Base-by-base conservation (phyloP, 2,888 invertebrate genomes). In the Andrena fulva region DNA sequence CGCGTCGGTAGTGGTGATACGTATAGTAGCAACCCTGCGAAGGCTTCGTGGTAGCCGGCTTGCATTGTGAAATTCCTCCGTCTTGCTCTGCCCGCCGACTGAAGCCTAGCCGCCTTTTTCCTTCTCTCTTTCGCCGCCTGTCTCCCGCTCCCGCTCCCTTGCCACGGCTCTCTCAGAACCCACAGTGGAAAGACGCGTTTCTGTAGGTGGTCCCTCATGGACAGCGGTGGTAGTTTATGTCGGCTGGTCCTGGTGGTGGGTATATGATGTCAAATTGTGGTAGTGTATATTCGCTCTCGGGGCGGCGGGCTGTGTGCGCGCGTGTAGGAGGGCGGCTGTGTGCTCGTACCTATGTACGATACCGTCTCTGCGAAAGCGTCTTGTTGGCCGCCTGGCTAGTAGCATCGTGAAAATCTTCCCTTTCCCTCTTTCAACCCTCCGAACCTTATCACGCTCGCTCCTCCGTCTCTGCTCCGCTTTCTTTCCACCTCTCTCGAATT, bases 301-400 rank as follows among this genome's bases (percentile, higher is more conserved):
- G 56, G 52, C 54, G 33, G 27, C 56, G 8, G 16, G 16, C 60
- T 29, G 70, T 74, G 56, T 72, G 75, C 68, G 80, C 59, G 79
- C 42, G 42, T 16, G 16, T 42, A 16, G 33, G 54, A 20, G 33
- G 33, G 56, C 52, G 69, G 60, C 24, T 10, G 33, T 60, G 50
- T 67, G 77, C 72, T 68, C 67, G 69, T 67, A 5, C 54, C 84
- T 88, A 89, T 88, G 87, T 89, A 88, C 78, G 76, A 87, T 89
- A 86, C 84, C 87, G 84, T 88, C 87, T 86, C 88, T 85, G 88
- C 82, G 74, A 87, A 79, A 86, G 87, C 89, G 87, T 90, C 90
- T 89, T 89, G 90, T 86, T 88, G 87, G 88, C 84, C 85, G 87
- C 85, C 80, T 82, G 75, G 82, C 89, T 91, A 77, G 90, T 91